Base-by-base conservation (phyloP, 2,888 invertebrate species). In the Polydrusus tereticollis region DNA sequence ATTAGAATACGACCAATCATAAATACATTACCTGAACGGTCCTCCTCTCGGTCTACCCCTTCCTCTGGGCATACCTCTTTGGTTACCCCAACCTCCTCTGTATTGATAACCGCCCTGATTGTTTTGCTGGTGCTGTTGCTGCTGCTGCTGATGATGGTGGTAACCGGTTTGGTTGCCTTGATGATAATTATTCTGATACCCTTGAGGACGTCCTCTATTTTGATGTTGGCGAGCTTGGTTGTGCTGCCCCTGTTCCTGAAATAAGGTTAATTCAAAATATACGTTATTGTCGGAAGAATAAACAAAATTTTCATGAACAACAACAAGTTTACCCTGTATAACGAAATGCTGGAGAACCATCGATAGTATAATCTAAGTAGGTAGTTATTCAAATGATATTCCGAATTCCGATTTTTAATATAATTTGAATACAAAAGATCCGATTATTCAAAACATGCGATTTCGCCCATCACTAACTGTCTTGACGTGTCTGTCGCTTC, bases 221-320 rank as follows among this genome's bases (percentile, higher is more conserved):
- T 45, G 14, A 41, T 79, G 65, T 80, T 78, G 65, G 62, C 80
- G 79, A 66, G 83, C 82, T 77, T 83, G 81, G 74, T 84, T 85
- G 33, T 50, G 20, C 20, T 59, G 59, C 29, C 62, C 57, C 16
- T 72, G 58, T 58, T 59, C 62, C 23, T 72, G n/a, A 36, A 29
- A 59, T 0, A 20, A 50, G 14, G 26, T 20, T n/a, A n/a, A n/a
- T n/a, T n/a, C n/a, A n/a, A n/a, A n/a, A n/a, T n/a, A n/a, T n/a
- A n/a, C n/a, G n/a, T n/a, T n/a, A n/a, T n/a, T n/a, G n/a, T n/a
- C n/a, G n/a, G n/a, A n/a, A n/a, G n/a, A 26, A 50, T 41, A 68
- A 16, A 38, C 7, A 14, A 16, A 47, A 21, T 45, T 38, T 47
- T 14, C 7, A 29, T 29, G 7, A 29, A 29, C 7, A 29, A n/a